A percentile compares a stretch with the other conserved stretches of the same genome.
phyloP scores from a whole-genome alignment of 1,140 invertebrate species.

The Meloidogyne chitwoodi region DNA sequence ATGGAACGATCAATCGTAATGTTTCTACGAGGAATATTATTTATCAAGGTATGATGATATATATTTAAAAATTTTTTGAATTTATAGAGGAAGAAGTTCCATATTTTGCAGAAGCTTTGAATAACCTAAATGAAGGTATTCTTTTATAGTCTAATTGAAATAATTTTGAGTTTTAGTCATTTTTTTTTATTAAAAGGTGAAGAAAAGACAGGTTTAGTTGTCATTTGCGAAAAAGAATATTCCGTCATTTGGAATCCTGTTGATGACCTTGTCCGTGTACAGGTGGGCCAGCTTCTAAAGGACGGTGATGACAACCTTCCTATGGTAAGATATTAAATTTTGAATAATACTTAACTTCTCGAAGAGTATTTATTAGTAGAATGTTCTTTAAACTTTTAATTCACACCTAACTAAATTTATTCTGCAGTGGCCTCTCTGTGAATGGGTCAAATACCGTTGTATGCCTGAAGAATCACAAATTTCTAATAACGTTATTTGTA shows the following conservation, averaged over 20 bases:
- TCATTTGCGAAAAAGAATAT: background rate
- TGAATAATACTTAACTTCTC: background rate
- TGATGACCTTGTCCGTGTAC: constrained; percentile 7
- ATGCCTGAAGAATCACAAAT: constrained; percentile 3
- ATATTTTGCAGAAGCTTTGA: background rate
- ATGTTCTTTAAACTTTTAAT: background rate
- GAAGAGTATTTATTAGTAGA: no score
- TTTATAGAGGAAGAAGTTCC: background rate
- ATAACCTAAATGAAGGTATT: background rate
- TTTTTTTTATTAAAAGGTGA: background rate
- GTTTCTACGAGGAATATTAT: background rate
- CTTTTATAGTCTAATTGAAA: background rate
- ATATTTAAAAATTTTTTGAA: background rate
- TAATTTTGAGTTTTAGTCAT: background rate
- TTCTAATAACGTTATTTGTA: background rate
- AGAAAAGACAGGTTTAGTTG: background rate
- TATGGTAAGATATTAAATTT: background rate
- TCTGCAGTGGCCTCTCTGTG: background rate
- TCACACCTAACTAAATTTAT: background rate
- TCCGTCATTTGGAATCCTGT: constrained; percentile 4
- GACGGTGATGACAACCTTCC: background rate
- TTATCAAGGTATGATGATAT: background rate
- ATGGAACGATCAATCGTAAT: background rate
- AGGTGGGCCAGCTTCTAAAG: background rate
- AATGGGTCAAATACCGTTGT: constrained; percentile 12